Percentiles rank a stretch among this genome's conserved stretches.
Conservation (phyloP, 2,113 vertebrate species). For the Phaethon lepturus region DNA sequence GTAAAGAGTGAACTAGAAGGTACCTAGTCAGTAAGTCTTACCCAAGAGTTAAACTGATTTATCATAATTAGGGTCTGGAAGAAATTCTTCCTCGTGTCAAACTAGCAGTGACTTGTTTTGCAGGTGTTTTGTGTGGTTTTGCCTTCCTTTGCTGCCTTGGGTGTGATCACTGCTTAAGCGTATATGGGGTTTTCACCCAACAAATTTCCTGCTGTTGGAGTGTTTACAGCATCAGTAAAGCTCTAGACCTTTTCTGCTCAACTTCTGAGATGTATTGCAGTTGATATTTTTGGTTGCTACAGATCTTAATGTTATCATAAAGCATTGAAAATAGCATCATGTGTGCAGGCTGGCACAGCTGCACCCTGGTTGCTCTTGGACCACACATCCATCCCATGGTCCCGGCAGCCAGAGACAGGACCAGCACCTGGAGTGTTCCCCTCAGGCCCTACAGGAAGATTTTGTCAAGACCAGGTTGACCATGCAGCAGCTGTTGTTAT, state of each 20-base stretch:
- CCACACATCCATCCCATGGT: background rate
- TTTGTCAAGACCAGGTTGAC: background rate
- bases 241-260: background rate
- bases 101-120: background rate
- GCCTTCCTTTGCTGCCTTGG: background rate
- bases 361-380: background rate
- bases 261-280: background rate
- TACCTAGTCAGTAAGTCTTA: background rate
- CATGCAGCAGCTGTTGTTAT: background rate
- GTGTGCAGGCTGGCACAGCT: background rate
- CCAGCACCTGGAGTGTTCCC: background rate
- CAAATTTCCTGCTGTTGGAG: background rate
- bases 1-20: background rate
- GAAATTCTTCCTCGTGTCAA: rapidly evolving
- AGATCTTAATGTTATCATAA: background rate
- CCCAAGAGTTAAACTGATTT: background rate
- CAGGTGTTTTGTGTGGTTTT: background rate
- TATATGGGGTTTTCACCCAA: background rate
- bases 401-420: background rate
- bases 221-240: background rate
- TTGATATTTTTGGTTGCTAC: background rate
- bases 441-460: background rate
- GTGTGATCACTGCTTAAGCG: background rate
- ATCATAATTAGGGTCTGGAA: background rate
- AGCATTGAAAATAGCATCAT: rapidly evolving